These are phyloP conservation scores for Sericinus montela DNA, from an alignment of 2,888 invertebrate genomes.

Conservation along the genomic window DNA sequence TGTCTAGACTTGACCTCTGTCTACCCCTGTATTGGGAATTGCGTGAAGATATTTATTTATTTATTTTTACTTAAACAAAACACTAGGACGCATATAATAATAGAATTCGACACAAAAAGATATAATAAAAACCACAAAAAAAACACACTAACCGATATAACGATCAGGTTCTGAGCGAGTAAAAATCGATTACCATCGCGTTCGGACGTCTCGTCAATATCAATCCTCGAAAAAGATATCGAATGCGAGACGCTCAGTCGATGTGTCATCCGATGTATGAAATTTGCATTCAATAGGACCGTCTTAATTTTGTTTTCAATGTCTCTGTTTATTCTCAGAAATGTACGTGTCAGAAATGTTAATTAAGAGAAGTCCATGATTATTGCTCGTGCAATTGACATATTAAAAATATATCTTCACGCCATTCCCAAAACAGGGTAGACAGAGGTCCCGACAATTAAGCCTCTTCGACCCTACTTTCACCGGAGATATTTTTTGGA, in stretches of 20 bases:
- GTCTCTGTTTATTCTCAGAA: conserved; percentile 11
- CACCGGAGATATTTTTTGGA: too few species aligned
- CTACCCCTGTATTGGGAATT: too few species aligned
- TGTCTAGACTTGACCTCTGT: too few species aligned
- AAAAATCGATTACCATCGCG: conserved; percentile 21
- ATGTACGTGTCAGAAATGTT: conserved; percentile 10
- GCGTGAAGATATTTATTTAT: too few species aligned
- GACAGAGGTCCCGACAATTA: too few species aligned
- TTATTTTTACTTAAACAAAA: too few species aligned
- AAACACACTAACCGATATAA: conserved; percentile 1
- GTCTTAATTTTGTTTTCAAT: conserved; percentile 25
- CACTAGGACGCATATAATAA: too few species aligned
- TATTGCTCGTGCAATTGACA: too few species aligned
- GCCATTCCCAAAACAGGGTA: too few species aligned
- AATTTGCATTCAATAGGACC: conserved; percentile 36
- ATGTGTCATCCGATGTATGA: conserved; percentile 23
- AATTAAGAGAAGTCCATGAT: too few species aligned
- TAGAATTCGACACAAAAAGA: background rate
- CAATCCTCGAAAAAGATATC: conserved; percentile 10
- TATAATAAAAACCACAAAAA: conserved; percentile 1
- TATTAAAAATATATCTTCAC: too few species aligned
- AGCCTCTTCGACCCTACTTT: too few species aligned
- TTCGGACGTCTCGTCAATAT: conserved; percentile 20
- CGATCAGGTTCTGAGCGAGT: conserved; percentile 1
- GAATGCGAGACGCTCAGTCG: conserved; percentile 16